A percentile compares a stretch with the other conserved stretches of the same genome.
phyloP scores from a whole-genome alignment of 2,888 invertebrate genomes.

The Patella ulyssiponensis region DNA sequence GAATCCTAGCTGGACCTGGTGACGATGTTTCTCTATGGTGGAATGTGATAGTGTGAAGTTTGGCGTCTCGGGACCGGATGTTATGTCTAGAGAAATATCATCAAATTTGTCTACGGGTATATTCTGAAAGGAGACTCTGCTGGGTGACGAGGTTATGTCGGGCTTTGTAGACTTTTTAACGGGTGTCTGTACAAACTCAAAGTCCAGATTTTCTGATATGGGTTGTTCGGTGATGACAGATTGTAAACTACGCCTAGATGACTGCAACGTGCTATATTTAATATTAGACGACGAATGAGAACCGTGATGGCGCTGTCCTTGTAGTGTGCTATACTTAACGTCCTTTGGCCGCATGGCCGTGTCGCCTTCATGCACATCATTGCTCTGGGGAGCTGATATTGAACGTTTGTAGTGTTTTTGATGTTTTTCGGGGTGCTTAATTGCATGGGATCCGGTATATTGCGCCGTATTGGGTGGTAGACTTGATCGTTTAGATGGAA shows the following conservation, averaged over 20 bases:
- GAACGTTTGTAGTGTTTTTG: slow-evolving; percentile 5
- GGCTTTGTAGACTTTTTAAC: slow-evolving; percentile 10
- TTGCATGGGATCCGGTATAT: background rate
- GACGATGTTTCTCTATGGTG: slow-evolving; percentile 48
- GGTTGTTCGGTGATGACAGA: slow-evolving; percentile 18
- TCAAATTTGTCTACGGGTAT: slow-evolving; percentile 13
- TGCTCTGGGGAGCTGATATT: background rate
- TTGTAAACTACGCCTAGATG: slow-evolving; percentile 12
- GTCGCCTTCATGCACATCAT: background rate
- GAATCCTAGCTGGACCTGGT: slow-evolving; percentile 52
- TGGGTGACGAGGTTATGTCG: slow-evolving; percentile 18
- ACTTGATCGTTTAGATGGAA: slow-evolving; percentile 7
- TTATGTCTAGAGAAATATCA: slow-evolving; percentile 26
- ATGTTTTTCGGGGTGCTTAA: background rate
- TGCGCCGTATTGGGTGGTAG: background rate
- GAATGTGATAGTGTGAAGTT: slow-evolving; percentile 21
- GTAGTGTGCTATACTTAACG: background rate
- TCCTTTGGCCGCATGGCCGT: background rate
- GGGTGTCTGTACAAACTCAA: background rate
- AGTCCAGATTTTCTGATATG: background rate
- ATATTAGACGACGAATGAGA: background rate
- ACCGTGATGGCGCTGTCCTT: background rate
- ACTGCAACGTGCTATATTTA: background rate
- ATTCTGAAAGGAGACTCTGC: slow-evolving; percentile 16
- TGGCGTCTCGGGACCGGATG: slow-evolving; percentile 13